phyloP scores from a whole-genome alignment of 2,113 vertebrate species.

The western clawed frog (Xenopus tropicalis) region DNA sequence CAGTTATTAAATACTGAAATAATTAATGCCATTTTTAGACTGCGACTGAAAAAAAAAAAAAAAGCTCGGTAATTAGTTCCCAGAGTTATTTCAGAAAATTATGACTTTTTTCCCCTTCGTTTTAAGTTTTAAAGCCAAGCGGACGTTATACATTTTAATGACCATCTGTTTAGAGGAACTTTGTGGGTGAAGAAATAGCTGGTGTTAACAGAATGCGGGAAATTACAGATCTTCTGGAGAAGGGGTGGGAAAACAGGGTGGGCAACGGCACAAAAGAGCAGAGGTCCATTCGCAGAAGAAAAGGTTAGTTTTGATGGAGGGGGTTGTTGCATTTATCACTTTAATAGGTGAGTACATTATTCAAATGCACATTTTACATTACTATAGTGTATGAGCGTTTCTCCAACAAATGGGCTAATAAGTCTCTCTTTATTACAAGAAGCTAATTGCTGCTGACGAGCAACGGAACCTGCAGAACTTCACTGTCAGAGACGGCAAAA shows the following conservation, averaged over 20 bases:
- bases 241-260: background rate
- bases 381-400: background rate
- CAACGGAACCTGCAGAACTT: background rate
- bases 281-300: slow-evolving; percentile 1
- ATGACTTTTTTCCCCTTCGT: background rate
- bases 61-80: too few relatives aligned
- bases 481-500: slow-evolving; percentile 2
- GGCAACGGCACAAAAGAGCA: background rate
- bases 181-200: background rate
- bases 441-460: slow-evolving; percentile 17
- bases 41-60: too few relatives aligned
- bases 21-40: too few relatives aligned
- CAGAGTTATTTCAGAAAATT: too few relatives aligned
- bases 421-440: background rate
- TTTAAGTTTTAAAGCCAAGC: background rate
- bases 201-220: background rate
- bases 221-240: background rate
- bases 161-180: slow-evolving; percentile 21
- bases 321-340: background rate
- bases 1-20: too few relatives aligned
- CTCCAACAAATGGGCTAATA: background rate
- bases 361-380: background rate
- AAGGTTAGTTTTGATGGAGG: slow-evolving; percentile 9
- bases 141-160: slow-evolving; percentile 17
- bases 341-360: background rate